A percentile compares a stretch with the other conserved stretches of the same genome.
Conservation (phyloP, 2,888 invertebrate genomes). For the Fragum fragum region DNA sequence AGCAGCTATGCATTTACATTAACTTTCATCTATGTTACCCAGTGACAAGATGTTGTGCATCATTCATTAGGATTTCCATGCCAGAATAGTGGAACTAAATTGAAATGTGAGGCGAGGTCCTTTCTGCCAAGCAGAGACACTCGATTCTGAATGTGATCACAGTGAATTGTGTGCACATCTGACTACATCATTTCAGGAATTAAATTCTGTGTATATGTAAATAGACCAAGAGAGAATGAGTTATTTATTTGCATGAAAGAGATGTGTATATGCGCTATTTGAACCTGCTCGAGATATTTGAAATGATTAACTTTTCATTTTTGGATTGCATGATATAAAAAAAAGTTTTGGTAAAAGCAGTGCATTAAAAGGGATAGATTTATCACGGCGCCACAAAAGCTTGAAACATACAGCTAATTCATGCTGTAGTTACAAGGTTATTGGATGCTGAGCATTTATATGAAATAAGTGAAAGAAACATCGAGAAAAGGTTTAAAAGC, state of each 20-base stretch:
- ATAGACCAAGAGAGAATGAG: constrained; percentile 29
- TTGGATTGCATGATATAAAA: no score
- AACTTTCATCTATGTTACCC: constrained; percentile 3
- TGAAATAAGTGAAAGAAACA: no score
- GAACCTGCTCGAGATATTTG: constrained; percentile 19
- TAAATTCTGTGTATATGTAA: constrained; percentile 34
- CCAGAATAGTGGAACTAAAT: constrained; percentile 15
- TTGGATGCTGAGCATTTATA: no score
- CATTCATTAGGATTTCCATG: constrained; percentile 6
- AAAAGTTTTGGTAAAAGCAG: no score
- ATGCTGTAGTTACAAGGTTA: no score
- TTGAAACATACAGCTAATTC: no score
- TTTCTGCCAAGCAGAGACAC: constrained; percentile 70
- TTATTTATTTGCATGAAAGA: constrained; percentile 60
- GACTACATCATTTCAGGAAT: constrained; percentile 19
- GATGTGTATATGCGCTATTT: constrained; percentile 19
- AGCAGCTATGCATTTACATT: constrained; percentile 60
- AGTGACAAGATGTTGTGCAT: not conserved
- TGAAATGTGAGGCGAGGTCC: constrained; percentile 34
- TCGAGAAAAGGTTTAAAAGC: not conserved
- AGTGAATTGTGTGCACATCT: constrained; percentile 10
- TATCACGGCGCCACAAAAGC: no score
- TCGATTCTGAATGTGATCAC: constrained; percentile 20
- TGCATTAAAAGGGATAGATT: no score
- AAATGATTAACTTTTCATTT: no score